Evolutionary conservation across 30 jellyfish, hydroid and myxozoan species (phyloP), one percentile per base, ranked within the genome.

Genomic region (Phacellophora camtschatica): DNA sequence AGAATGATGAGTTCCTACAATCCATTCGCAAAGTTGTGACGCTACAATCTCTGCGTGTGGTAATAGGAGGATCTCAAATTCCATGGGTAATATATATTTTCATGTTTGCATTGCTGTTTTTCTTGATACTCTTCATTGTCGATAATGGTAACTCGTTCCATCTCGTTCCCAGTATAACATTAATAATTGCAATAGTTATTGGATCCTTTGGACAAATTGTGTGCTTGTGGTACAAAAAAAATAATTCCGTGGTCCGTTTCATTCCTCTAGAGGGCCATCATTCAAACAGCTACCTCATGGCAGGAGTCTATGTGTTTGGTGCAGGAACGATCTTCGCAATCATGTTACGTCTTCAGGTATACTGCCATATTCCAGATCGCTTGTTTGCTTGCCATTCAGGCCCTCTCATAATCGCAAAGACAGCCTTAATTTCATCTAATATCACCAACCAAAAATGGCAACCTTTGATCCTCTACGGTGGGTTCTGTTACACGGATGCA

Each of bases 251-350:
- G 35, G 82, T 67, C 22, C 62, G 18, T 11, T 45, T 41, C 22
- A 29, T 34, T 19, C 37, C 57, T 13, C 36, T 2, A 20, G 36
- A 43, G 29, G 25, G 43, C 45, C 64, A 25, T 18, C 66, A 41
- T 25, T 37, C 82, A 41, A 67, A 41, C 54, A 61, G 51, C 25
- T 35, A 67, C 66, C 63, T 67, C 24, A 67, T 67, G 82, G 66
- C 41, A 16, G 82, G 82, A 19, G 58, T 67, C 19, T 67, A 37
- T 35, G 41, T 45, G 23, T 67, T 67, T 42, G 82, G 82, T 27
- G 22, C 58, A 12, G 82, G 82, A 4, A 67, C 82, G 13, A 64
- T 67, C 5, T 41, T 67, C 43, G 19, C 75, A 28, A 34, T 20
- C 15, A 15, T 61, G 43, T 29, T 61, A 7, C 75, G 25, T 4